phyloP scores from a whole-genome alignment of 2,888 invertebrate genomes.

The Apotomis betuletana region DNA sequence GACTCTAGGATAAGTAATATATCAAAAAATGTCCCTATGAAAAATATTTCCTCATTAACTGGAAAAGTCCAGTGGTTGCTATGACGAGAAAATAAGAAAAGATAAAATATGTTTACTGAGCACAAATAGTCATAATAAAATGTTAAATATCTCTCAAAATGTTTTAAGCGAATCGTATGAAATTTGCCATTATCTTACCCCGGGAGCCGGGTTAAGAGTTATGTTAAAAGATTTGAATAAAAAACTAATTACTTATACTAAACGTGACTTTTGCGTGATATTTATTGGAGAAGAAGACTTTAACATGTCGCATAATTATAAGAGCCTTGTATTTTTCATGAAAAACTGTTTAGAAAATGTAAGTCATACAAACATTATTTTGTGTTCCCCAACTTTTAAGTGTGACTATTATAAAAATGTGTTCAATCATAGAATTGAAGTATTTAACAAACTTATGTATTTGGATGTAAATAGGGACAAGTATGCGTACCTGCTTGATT shows the following conservation, averaged over 20 bases:
- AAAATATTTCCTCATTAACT: too few species aligned
- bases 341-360: not conserved
- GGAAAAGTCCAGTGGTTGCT: not conserved
- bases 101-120: not conserved
- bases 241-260: not conserved
- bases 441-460: constrained; percentile 6
- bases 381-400: constrained; percentile 8
- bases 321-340: not conserved
- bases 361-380: not conserved
- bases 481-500: constrained; percentile 2
- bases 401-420: not conserved
- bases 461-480: not conserved
- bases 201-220: not conserved
- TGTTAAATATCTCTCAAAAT: not conserved
- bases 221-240: not conserved
- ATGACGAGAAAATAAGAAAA: not conserved
- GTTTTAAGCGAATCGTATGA: not conserved
- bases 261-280: not conserved
- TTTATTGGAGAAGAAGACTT: constrained; percentile 6
- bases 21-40: not conserved
- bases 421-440: constrained; percentile 1
- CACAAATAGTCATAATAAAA: not conserved
- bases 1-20: not conserved
- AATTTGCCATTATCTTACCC: not conserved
- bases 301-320: not conserved